Evolutionary conservation across 2,888 invertebrate species (phyloP).

Genomic region (Drosophila rellima): DNA sequence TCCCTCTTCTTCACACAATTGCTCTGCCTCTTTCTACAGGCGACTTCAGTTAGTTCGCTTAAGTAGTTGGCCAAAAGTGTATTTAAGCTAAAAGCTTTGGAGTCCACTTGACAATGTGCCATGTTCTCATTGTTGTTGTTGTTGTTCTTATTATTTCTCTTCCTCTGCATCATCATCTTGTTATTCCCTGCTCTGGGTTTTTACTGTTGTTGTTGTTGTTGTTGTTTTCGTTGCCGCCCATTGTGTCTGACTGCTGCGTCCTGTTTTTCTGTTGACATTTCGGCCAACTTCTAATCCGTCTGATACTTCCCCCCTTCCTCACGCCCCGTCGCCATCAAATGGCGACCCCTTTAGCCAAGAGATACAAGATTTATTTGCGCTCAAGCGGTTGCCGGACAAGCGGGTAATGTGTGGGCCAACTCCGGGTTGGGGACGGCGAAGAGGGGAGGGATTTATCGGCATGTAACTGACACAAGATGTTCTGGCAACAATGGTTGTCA

Average conservation of each 20-base stretch:
- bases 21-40: slow-evolving; percentile 14
- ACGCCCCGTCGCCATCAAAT: neutral
- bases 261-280: slow-evolving; percentile 56
- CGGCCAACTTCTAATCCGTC: slow-evolving; percentile 54
- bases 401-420: neutral
- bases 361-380: slow-evolving; percentile 55
- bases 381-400: slow-evolving; percentile 24
- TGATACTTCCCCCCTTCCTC: slow-evolving; percentile 4
- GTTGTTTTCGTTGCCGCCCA: slow-evolving; percentile 21
- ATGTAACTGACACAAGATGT: slow-evolving; percentile 10
- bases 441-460: neutral
- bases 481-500: slow-evolving; percentile 1
- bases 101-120: slow-evolving; percentile 75
- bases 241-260: slow-evolving; percentile 32
- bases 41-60: slow-evolving; percentile 58
- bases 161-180: slow-evolving; percentile 11
- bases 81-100: slow-evolving; percentile 80
- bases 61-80: slow-evolving; percentile 81
- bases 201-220: slow-evolving; percentile 13
- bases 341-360: slow-evolving; percentile 40
- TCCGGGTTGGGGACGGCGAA: neutral
- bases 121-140: slow-evolving; percentile 49
- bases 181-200: slow-evolving; percentile 21
- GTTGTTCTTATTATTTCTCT: slow-evolving; percentile 12
- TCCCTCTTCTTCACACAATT: slow-evolving; percentile 1